Conservation (phyloP, 2,113 vertebrate genomes). For the Todiramphus saurophagus region DNA sequence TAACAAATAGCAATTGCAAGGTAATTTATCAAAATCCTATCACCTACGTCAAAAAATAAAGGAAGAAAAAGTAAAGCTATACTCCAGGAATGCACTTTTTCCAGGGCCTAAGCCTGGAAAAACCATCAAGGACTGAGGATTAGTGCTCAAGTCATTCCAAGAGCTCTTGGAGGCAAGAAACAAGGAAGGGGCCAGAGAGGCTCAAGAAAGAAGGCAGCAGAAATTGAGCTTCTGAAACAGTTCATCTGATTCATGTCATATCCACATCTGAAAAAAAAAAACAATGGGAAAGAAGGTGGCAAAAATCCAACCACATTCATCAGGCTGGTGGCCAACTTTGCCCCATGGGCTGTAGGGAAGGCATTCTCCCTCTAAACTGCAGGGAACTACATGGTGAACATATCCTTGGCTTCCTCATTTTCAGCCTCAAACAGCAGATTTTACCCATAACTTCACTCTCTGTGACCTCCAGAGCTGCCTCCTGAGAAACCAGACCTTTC, state of each 20-base stretch:
- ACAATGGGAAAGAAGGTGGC: background rate
- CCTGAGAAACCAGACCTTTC: background rate
- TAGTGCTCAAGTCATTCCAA: background rate
- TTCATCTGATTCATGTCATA: background rate
- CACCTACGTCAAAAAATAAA: background rate
- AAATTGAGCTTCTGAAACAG: background rate
- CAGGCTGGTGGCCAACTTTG: background rate
- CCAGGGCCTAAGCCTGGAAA: background rate
- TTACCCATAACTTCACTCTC: background rate
- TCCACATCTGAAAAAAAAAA: background rate
- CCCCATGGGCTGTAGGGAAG: background rate
- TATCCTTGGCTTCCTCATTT: background rate
- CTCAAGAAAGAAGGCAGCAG: background rate
- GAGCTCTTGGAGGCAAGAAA: background rate
- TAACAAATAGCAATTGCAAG: background rate
- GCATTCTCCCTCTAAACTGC: background rate
- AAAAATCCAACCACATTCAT: background rate
- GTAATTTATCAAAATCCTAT: background rate
- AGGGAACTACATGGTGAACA: background rate
- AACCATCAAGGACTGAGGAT: background rate
- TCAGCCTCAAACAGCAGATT: background rate
- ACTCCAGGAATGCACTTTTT: background rate
- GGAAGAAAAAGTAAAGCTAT: background rate
- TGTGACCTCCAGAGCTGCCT: background rate
- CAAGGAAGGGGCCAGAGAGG: background rate